phyloP scores from a whole-genome alignment of 2,113 vertebrate species.

The Pollimyrus isidori region DNA sequence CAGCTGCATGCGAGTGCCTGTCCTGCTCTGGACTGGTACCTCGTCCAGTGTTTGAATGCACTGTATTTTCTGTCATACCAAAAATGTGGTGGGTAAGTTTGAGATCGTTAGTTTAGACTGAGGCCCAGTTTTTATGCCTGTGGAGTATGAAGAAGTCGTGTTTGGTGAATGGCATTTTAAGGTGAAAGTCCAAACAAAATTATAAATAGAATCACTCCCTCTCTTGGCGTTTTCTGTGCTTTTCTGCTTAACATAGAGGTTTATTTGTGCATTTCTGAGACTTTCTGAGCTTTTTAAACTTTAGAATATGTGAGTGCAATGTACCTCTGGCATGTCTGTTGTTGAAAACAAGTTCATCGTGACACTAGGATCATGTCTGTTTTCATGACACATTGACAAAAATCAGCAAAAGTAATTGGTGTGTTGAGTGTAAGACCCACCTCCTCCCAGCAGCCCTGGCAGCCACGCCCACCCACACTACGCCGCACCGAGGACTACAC shows the following conservation, averaged over 20 bases:
- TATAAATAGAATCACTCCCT: background rate
- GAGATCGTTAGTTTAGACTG: background rate
- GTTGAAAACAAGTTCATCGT: background rate
- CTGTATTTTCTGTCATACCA: background rate
- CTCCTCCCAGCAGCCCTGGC: background rate
- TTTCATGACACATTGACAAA: background rate
- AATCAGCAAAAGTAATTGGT: background rate
- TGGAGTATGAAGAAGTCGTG: background rate
- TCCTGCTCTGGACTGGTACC: background rate
- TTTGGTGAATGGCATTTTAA: background rate
- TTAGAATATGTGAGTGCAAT: background rate
- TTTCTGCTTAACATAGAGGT: background rate
- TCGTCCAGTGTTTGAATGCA: background rate
- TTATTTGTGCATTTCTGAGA: background rate
- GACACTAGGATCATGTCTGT: background rate
- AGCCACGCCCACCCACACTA: background rate
- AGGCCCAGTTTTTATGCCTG: background rate
- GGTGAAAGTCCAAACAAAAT: background rate
- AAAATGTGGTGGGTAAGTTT: background rate
- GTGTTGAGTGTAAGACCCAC: background rate
- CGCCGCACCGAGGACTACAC: background rate
- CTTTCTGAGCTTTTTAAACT: background rate
- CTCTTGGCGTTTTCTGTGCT: background rate
- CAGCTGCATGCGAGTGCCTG: background rate
- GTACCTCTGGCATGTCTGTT: too few species aligned